Conservation (phyloP, 1,140 invertebrate species). For the Lucilia cuprina region DNA sequence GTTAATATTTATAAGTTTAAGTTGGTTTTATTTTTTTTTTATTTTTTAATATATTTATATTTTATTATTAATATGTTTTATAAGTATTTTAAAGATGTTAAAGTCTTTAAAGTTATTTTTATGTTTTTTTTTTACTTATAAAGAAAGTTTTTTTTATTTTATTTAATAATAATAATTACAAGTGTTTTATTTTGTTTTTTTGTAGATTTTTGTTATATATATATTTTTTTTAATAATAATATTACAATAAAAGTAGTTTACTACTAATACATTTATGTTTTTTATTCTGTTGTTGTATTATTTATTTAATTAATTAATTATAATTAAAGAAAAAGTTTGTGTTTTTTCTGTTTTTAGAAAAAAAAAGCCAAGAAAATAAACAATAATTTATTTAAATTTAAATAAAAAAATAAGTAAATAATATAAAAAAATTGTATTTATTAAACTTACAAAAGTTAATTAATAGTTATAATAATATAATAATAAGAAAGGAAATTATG, state of each 20-base stretch:
- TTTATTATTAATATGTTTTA: too few species aligned
- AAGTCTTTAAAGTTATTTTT: too few species aligned
- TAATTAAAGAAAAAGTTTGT: too few species aligned
- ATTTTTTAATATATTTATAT: too few species aligned
- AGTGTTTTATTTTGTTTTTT: constrained; percentile 37
- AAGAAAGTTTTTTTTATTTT: constrained; percentile 36
- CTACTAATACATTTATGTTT: background rate
- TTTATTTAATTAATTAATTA: background rate
- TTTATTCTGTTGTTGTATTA: constrained; percentile 11
- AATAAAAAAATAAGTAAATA: background rate
- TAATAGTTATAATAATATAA: constrained; percentile 1
- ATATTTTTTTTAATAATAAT: constrained; percentile 38
- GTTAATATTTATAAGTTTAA: too few species aligned
- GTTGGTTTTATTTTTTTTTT: too few species aligned
- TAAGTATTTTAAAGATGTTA: too few species aligned
- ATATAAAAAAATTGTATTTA: background rate
- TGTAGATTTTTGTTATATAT: constrained; percentile 27
- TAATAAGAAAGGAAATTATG: constrained; percentile 30
- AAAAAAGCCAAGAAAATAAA: background rate
- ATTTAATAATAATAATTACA: constrained; percentile 48
- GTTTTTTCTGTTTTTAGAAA: background rate
- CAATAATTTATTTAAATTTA: constrained; percentile 13
- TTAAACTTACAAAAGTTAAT: constrained; percentile 24
- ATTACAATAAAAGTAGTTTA: background rate
- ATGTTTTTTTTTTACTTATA: too few species aligned